Evolutionary conservation across 2,113 vertebrate genomes (phyloP).

Genomic region (Corydoras maculifer): DNA sequence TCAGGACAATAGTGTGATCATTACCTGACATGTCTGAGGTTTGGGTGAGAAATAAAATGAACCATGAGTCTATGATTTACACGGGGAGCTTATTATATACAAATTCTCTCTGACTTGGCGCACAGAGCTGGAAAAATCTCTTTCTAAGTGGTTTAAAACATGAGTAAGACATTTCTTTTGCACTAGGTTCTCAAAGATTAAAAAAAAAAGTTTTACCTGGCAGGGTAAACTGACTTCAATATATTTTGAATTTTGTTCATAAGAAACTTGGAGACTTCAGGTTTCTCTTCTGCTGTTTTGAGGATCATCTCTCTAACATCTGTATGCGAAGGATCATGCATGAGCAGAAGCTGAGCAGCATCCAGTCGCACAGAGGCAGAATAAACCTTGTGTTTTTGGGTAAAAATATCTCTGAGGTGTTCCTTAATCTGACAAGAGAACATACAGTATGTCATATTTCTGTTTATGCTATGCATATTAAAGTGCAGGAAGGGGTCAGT

Average conservation of each 20-base stretch:
- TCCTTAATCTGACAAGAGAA: constrained; percentile 7
- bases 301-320: constrained; percentile 26
- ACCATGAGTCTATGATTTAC: too few species aligned
- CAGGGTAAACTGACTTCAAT: constrained; percentile 1
- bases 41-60: too few species aligned
- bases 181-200: too few species aligned
- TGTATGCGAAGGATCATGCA: constrained; percentile 4
- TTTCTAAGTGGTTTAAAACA: neutral
- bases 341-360: constrained; percentile 28
- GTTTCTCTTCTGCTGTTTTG: constrained; percentile 24
- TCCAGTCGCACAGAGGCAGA: constrained; percentile 9
- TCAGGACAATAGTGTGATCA: too few species aligned
- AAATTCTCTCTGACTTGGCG: neutral
- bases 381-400: constrained; percentile 17
- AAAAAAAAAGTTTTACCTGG: constrained; percentile 3
- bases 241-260: constrained; percentile 13
- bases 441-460: too few species aligned
- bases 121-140: neutral
- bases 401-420: constrained; percentile 26
- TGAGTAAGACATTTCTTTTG: neutral
- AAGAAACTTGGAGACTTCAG: constrained; percentile 30
- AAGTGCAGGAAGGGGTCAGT: too few species aligned
- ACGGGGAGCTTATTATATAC: neutral
- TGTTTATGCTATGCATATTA: too few species aligned
- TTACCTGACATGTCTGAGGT: too few species aligned